phyloP scores from a whole-genome alignment of 1,140 invertebrate species.

The Plutomurus gul region DNA sequence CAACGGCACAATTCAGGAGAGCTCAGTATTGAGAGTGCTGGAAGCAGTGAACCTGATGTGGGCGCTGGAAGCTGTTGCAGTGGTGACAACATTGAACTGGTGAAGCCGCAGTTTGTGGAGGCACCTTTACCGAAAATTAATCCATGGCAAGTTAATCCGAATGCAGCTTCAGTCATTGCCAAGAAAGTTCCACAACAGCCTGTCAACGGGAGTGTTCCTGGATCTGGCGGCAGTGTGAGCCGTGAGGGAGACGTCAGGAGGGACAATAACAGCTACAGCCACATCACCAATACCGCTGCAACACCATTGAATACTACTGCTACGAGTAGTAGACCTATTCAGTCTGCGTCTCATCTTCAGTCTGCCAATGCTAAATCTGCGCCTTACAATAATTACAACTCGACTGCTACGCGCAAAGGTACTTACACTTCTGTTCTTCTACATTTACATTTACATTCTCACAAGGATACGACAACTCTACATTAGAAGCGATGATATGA shows the following conservation, averaged over 20 bases:
- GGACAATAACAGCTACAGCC: not conserved
- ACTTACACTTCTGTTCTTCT: not conserved
- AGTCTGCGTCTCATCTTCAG: not conserved
- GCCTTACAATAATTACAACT: slow-evolving; percentile 18
- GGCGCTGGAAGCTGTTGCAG: not conserved
- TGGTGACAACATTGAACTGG: not conserved
- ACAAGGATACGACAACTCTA: not conserved
- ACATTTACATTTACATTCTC: not conserved
- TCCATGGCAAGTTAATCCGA: slow-evolving; percentile 47
- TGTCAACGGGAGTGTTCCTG: not conserved
- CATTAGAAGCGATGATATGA: no score
- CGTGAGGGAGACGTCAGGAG: not conserved
- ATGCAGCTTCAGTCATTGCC: slow-evolving; percentile 44
- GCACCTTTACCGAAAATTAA: slow-evolving; percentile 46
- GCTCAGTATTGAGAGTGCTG: slow-evolving; percentile 22
- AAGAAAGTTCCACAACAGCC: slow-evolving; percentile 22
- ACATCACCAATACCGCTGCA: not conserved
- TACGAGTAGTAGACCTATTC: not conserved
- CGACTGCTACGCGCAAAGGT: slow-evolving; percentile 6
- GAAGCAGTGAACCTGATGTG: not conserved
- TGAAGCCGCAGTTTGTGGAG: slow-evolving; percentile 20
- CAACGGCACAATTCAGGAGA: not conserved
- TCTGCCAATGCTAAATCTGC: not conserved
- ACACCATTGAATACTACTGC: not conserved
- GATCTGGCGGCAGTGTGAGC: not conserved